Percentiles rank a stretch among this genome's conserved stretches.
Conservation (phyloP, 2,797 vertebrate species). For the Etheostoma nigrum region DNA sequence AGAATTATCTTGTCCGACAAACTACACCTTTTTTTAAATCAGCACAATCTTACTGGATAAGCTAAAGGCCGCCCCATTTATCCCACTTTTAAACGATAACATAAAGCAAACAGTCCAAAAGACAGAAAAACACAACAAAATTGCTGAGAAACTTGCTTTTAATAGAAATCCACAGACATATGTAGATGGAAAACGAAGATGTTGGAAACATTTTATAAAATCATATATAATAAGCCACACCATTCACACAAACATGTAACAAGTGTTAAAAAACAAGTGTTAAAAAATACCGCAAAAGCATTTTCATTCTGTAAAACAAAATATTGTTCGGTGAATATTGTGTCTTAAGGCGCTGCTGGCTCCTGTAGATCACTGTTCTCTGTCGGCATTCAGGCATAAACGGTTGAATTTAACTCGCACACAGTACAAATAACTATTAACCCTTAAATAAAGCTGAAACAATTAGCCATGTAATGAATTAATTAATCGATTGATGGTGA, state of each 20-base stretch:
- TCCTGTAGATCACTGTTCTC: conserved; percentile 1
- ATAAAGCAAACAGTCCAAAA: background rate
- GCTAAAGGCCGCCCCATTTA: no score
- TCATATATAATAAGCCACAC: background rate
- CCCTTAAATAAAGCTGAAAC: background rate
- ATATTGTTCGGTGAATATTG: background rate
- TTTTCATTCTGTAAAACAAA: background rate
- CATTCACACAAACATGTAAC: conserved; percentile 4
- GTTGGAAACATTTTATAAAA: conserved; percentile 1
- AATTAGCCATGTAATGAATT: background rate
- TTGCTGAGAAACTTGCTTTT: conserved; percentile 5
- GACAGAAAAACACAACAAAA: background rate
- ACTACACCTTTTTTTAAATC: no score
- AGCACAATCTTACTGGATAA: no score
- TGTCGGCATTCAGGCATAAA: background rate
- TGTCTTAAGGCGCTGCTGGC: conserved; percentile 42
- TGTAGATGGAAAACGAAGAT: background rate
- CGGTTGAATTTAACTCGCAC: background rate
- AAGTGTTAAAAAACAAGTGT: background rate
- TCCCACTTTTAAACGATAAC: no score
- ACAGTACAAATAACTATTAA: no score
- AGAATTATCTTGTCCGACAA: no score
- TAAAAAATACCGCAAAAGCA: background rate
- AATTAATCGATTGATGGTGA: background rate
- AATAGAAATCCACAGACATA: conserved; percentile 19